Percentiles rank a stretch among this genome's conserved stretches.
Evolutionary conservation across 2,888 invertebrate genomes (phyloP).

Genomic region (Hemicrepidius hirtus): DNA sequence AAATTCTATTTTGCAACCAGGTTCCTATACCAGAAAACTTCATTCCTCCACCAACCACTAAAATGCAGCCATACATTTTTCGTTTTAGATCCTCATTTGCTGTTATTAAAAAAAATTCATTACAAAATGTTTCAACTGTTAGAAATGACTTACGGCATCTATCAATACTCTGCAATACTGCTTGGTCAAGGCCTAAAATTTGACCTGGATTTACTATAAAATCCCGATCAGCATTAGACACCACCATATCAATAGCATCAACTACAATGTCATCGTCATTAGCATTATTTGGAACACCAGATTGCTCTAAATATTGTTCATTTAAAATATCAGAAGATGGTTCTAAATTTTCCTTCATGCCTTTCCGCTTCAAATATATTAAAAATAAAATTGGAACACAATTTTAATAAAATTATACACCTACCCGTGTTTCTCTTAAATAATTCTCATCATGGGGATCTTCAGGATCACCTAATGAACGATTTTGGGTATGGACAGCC

Average conservation of each 20-base stretch:
- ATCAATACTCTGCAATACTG: constrained; percentile 93
- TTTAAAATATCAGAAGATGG: constrained; percentile 70
- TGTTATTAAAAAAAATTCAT: too few species aligned
- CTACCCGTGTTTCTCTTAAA: constrained; percentile 88
- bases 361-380: constrained; percentile 71
- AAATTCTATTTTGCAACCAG: constrained; percentile 92
- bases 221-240: constrained; percentile 73
- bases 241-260: constrained; percentile 75
- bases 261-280: constrained; percentile 84
- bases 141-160: constrained; percentile 86
- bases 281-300: constrained; percentile 72
- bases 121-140: constrained; percentile 55
- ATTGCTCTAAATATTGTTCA: constrained; percentile 73
- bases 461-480: constrained; percentile 86
- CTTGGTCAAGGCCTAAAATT: constrained; percentile 91
- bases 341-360: constrained; percentile 77
- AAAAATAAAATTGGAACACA: background rate
- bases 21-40: constrained; percentile 89
- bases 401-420: background rate
- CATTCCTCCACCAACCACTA: constrained; percentile 94
- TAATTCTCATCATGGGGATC: constrained; percentile 96
- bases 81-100: constrained; percentile 91
- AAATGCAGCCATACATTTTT: constrained; percentile 94
- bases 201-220: constrained; percentile 85
- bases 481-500: constrained; percentile 82